Conservation (phyloP, 2,888 invertebrate genomes). For the Aphodius sticticus region DNA sequence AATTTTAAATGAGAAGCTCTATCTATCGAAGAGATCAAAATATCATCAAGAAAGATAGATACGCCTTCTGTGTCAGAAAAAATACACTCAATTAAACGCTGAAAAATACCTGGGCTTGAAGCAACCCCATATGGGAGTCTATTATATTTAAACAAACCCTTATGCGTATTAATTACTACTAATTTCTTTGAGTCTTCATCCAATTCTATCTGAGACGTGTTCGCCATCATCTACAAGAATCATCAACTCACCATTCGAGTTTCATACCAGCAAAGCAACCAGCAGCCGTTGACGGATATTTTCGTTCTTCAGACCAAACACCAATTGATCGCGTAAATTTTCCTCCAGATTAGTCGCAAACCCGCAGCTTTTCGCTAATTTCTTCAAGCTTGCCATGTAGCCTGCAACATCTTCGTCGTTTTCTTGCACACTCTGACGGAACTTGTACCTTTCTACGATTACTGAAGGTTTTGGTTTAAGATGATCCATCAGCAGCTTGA, state of each 20-base stretch:
- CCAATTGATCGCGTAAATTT: slow-evolving; percentile 19
- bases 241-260: too few relatives aligned
- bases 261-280: too few relatives aligned
- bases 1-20: background rate
- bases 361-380: slow-evolving; percentile 20
- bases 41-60: background rate
- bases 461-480: slow-evolving; percentile 15
- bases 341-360: slow-evolving; percentile 14
- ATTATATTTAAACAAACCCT: slow-evolving; percentile 4
- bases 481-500: slow-evolving; percentile 8
- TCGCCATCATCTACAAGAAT: too few relatives aligned
- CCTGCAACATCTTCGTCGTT: slow-evolving; percentile 4
- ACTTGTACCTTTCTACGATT: slow-evolving; percentile 22
- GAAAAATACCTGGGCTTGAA: background rate
- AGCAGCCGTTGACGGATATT: slow-evolving; percentile 6
- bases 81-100: background rate
- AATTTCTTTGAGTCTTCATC: too few relatives aligned
- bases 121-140: background rate
- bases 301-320: slow-evolving; percentile 21
- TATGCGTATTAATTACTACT: too few relatives aligned
- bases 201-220: background rate
- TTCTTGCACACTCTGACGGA: slow-evolving; percentile 8
- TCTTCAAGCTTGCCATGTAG: background rate
- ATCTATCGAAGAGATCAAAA: background rate
- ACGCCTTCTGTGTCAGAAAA: background rate